These are phyloP conservation scores for Spea multiplicata DNA, from an alignment of 2,113 vertebrate species.

Conservation along the genomic window DNA sequence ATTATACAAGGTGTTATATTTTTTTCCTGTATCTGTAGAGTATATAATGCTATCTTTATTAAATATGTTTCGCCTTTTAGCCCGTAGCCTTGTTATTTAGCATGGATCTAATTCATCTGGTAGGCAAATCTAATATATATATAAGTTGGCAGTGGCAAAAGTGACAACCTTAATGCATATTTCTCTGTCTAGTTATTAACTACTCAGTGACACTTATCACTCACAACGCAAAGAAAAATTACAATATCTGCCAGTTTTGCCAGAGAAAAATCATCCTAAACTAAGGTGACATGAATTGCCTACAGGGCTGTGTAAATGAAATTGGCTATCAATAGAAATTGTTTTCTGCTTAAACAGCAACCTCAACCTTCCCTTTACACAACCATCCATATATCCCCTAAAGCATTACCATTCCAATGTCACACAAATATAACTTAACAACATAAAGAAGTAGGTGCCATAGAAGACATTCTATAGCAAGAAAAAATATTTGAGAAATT, in stretches of 20 bases:
- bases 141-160: conserved; percentile 4
- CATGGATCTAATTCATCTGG: too few relatives aligned
- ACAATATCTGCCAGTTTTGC: conserved; percentile 26
- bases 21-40: too few relatives aligned
- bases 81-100: too few relatives aligned
- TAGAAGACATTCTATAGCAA: neutral
- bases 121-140: neutral
- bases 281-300: conserved; percentile 36
- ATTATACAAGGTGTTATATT: too few relatives aligned
- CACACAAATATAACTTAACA: neutral
- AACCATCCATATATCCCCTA: neutral
- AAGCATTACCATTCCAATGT: conserved; percentile 23
- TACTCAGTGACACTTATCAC: conserved; percentile 53
- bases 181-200: conserved; percentile 7
- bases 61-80: too few relatives aligned
- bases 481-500: neutral
- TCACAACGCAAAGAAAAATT: conserved; percentile 44
- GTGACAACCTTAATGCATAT: conserved; percentile 16
- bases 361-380: neutral
- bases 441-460: neutral
- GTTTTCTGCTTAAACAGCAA: conserved; percentile 1
- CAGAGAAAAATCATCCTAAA: conserved; percentile 6
- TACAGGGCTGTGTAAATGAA: conserved; percentile 21
- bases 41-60: too few relatives aligned
- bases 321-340: conserved; percentile 32